Base-by-base conservation (phyloP, 30 jellyfish, hydroid and myxozoan species). In the Turritopsis rubra region DNA sequence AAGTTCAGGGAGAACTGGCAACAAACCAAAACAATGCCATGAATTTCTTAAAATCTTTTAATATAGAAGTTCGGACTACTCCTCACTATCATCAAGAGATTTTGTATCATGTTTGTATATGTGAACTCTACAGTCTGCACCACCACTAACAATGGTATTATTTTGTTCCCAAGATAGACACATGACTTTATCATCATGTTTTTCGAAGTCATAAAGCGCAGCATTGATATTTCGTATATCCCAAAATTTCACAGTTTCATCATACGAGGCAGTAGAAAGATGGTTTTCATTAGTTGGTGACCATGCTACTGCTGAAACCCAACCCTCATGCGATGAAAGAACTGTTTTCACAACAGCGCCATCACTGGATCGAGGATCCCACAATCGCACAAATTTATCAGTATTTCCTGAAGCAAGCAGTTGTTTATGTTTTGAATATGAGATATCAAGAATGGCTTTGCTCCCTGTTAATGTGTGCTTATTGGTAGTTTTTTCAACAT, bases 251-350 rank as follows among this genome's bases (percentile, higher is more conserved):
- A 86, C 85, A 3, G 70, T 82, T 9, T 86, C 86, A 84, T 93
- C 99, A 72, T 88, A 93, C 0, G 99, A 94, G 20, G 95, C 96
- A 24, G 95, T 83, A 27, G 82, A 1, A 22, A 93, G 84, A 24
- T 93, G 94, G 66, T 88, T 41, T 66, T 85, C 96, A 81, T 72
- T 88, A 7, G 73, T 66, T 20, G 99, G 99, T 54, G 99, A 93
- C 99, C 99, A 93, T 30, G 84, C 79, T 19, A 93, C 96, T 0
- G 99, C 85, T 20, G 99, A 88, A n/a, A 93, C 82, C 99, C 99
- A 93, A 8, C 99, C 99, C 1, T 88, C 84, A 79, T 88, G 99
- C 1, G 93, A 85, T 1, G 96, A 84, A 9, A 93, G 89, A 29
- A 85, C 79, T 41, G 97, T 82, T 74, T 88, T 85, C 65, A 93